Percentiles rank a stretch among this genome's conserved stretches.
Evolutionary conservation across 1,140 invertebrate species (phyloP).

Genomic region (Ruditapes philippinarum): DNA sequence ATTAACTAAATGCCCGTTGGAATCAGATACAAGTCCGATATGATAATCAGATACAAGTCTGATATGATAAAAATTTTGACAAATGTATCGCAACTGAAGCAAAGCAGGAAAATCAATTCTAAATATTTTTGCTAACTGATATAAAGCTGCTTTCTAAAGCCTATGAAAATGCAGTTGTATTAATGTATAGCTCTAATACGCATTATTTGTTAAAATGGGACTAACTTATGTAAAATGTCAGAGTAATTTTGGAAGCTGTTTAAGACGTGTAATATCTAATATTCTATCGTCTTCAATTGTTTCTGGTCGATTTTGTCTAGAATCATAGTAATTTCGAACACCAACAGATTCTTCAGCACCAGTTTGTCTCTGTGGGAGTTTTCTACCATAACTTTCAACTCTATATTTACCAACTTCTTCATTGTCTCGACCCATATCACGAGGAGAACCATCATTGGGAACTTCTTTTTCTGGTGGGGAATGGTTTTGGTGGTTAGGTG

Average conservation of each 20-base stretch:
- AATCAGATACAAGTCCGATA: too few relatives aligned
- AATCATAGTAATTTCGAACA: slow-evolving; percentile 33
- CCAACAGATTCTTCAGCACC: neutral
- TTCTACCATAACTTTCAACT: neutral
- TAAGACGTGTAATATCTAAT: slow-evolving; percentile 82
- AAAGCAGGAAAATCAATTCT: too few relatives aligned
- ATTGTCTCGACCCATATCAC: neutral
- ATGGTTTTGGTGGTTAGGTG: slow-evolving; percentile 32
- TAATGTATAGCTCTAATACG: too few relatives aligned
- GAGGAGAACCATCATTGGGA: neutral
- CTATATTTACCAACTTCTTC: neutral
- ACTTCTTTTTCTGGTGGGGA: slow-evolving; percentile 50
- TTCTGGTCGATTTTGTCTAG: slow-evolving; percentile 24
- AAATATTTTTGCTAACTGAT: too few relatives aligned
- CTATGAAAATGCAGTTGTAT: too few relatives aligned
- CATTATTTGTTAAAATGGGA: too few relatives aligned
- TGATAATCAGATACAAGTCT: too few relatives aligned
- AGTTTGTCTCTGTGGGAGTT: slow-evolving; percentile 9
- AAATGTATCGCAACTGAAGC: too few relatives aligned
- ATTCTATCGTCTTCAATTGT: slow-evolving; percentile 76
- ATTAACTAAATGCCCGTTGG: too few relatives aligned
- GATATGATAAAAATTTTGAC: too few relatives aligned
- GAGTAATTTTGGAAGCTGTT: slow-evolving; percentile 83
- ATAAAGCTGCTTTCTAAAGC: too few relatives aligned
- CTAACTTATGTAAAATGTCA: slow-evolving; percentile 64